phyloP scores from a whole-genome alignment of 2,888 invertebrate species.

The Drosophila hamatofila region DNA sequence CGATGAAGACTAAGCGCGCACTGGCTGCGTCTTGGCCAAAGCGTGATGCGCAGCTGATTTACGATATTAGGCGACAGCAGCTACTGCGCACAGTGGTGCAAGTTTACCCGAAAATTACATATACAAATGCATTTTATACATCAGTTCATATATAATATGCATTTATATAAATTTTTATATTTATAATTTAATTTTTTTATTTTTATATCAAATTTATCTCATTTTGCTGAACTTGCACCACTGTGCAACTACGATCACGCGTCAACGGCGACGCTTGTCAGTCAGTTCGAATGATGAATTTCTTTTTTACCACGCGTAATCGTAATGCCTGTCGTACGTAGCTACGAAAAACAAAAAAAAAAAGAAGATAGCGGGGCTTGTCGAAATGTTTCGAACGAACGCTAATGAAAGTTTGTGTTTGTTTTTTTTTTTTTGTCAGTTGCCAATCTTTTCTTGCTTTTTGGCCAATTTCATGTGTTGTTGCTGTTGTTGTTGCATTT shows the following conservation, averaged over 20 bases:
- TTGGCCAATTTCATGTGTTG: constrained; percentile 31
- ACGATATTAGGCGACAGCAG: constrained; percentile 61
- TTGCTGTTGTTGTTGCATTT: constrained; percentile 31
- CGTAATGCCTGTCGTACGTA: constrained; percentile 33
- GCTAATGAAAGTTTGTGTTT: constrained; percentile 68
- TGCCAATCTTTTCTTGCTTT: constrained; percentile 30
- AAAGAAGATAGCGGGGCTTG: constrained; percentile 54
- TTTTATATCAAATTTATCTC: neutral
- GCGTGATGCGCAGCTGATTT: constrained; percentile 72
- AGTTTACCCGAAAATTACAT: neutral
- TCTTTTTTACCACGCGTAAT: constrained; percentile 74
- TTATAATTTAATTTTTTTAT: neutral
- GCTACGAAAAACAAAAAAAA: neutral
- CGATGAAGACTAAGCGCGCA: constrained; percentile 36
- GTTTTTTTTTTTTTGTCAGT: constrained; percentile 27
- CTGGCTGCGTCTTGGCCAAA: constrained; percentile 32
- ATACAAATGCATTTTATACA: neutral
- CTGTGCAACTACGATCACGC: constrained; percentile 49
- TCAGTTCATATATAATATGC: neutral
- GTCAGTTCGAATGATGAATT: constrained; percentile 69
- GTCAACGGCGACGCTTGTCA: constrained; percentile 53
- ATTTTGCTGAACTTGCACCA: constrained; percentile 26
- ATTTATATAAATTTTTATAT: neutral
- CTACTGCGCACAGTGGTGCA: constrained; percentile 53
- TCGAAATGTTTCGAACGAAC: constrained; percentile 65